phyloP scores from a whole-genome alignment of 1,140 invertebrate species.

The Magallana angulata region DNA sequence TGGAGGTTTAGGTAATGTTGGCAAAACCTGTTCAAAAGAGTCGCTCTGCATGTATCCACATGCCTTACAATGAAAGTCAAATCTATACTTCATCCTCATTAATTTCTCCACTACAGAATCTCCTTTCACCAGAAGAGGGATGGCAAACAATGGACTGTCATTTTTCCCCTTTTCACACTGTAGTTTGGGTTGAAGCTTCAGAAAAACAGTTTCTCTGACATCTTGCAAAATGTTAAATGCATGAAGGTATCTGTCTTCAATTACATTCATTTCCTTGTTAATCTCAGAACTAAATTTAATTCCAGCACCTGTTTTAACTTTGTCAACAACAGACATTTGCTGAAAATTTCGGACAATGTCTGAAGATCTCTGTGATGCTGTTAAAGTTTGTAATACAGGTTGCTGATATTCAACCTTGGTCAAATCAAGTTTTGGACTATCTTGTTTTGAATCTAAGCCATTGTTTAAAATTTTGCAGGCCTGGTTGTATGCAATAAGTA shows the following conservation, averaged over 20 bases:
- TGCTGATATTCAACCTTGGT: too few relatives aligned
- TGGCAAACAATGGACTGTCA: conserved; percentile 76
- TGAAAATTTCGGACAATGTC: conserved; percentile 39
- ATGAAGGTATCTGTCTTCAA: conserved; percentile 58
- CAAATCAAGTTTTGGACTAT: neutral
- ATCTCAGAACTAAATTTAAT: conserved; percentile 50
- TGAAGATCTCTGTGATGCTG: neutral
- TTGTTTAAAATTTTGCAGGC: conserved; percentile 63
- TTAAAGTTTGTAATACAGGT: neutral
- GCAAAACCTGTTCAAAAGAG: conserved; percentile 66
- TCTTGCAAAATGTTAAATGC: conserved; percentile 67
- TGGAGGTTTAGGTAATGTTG: conserved; percentile 70
- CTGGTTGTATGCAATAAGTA: conserved; percentile 71
- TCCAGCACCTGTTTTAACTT: conserved; percentile 61
- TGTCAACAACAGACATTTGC: conserved; percentile 9
- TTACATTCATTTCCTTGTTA: neutral
- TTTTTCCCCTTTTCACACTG: conserved; percentile 74
- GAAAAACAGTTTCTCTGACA: conserved; percentile 73
- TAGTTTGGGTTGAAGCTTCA: conserved; percentile 67
- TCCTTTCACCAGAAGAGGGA: conserved; percentile 70
- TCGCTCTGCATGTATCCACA: conserved; percentile 70
- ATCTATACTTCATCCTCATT: conserved; percentile 69
- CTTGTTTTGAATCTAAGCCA: neutral
- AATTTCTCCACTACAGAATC: conserved; percentile 61
- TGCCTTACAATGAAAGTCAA: conserved; percentile 62